These are phyloP conservation scores for Ramphastos sulfuratus DNA, from an alignment of 2,113 vertebrate species.

Conservation along the genomic window DNA sequence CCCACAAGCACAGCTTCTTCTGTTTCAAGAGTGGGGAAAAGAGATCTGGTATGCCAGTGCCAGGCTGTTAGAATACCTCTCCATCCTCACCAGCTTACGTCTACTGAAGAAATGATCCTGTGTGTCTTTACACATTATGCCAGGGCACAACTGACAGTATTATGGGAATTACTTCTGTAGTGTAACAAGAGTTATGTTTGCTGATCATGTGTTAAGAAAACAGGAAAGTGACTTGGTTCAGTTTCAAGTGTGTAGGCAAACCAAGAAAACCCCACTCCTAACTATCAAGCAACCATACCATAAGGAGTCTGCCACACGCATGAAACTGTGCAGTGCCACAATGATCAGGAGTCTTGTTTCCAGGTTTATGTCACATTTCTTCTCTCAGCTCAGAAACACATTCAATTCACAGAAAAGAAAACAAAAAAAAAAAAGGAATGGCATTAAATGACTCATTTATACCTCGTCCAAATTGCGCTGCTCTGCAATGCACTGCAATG, in stretches of 20 bases:
- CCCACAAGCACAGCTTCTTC: background rate
- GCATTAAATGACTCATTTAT: constrained; percentile 26
- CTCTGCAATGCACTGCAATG: background rate
- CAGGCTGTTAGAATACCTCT: constrained; percentile 26
- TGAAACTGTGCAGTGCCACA: constrained; percentile 30
- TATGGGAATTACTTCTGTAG: constrained; percentile 44
- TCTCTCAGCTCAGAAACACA: constrained; percentile 45
- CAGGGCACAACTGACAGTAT: constrained; percentile 58
- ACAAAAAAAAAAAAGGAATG: background rate
- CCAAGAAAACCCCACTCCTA: background rate
- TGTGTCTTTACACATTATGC: constrained; percentile 47
- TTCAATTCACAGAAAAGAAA: background rate
- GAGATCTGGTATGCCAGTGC: background rate
- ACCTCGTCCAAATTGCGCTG: background rate
- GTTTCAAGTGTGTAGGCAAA: constrained; percentile 61
- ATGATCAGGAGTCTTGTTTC: constrained; percentile 15
- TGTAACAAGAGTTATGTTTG: constrained; percentile 50
- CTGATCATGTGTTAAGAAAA: constrained; percentile 59
- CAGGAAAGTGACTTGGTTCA: constrained; percentile 51
- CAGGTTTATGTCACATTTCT: constrained; percentile 56
- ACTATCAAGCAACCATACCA: constrained; percentile 30
- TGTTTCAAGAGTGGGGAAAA: background rate
- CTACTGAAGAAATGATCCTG: constrained; percentile 8
- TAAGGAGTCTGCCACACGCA: background rate
- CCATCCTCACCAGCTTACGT: constrained; percentile 16